Evolutionary conservation across 2,797 vertebrate genomes (phyloP).

Genomic region (Catamblyrhynchus diadema): DNA sequence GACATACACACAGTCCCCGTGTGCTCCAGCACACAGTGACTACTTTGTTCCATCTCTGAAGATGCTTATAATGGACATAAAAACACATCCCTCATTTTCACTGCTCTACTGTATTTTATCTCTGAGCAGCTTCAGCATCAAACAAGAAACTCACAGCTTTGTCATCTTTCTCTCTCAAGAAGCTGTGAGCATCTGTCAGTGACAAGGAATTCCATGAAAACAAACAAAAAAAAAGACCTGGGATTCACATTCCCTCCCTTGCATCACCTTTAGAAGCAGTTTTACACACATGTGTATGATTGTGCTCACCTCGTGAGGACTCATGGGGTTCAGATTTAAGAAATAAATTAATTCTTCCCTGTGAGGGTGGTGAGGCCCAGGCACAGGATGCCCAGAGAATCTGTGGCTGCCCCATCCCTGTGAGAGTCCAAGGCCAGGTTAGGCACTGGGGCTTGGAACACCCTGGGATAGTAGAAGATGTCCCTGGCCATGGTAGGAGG

Average conservation of each 20-base stretch:
- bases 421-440: not conserved
- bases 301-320: not conserved
- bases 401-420: not conserved
- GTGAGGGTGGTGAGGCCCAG: not conserved
- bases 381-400: not conserved
- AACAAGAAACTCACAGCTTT: not conserved
- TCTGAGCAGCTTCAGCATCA: not conserved
- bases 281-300: not conserved
- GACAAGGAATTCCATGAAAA: not conserved
- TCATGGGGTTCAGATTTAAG: not conserved
- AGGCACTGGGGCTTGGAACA: not conserved
- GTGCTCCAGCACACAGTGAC: not conserved
- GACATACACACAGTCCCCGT: not conserved
- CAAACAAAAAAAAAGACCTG: not conserved
- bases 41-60: not conserved
- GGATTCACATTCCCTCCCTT: too few species aligned
- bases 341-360: not conserved
- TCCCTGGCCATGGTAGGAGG: not conserved
- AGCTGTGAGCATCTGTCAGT: not conserved
- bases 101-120: not conserved
- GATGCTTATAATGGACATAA: not conserved
- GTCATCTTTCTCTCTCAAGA: not conserved
- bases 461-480: not conserved
- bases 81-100: not conserved
- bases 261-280: not conserved